Evolutionary conservation across 2,113 vertebrate genomes (phyloP).

Genomic region (Melanostigma gelatinosum): DNA sequence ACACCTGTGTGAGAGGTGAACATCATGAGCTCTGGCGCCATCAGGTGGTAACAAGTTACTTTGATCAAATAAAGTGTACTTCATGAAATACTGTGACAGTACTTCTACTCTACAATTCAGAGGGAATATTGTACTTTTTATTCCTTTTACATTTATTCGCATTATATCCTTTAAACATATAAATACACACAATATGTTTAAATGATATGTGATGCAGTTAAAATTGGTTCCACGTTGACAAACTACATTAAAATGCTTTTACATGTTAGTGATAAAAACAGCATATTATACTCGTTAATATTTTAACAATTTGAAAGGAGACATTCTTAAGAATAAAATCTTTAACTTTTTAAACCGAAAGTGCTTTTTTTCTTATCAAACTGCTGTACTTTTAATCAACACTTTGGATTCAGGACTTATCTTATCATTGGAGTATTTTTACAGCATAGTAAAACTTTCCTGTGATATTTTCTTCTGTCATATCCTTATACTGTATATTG

Average conservation of each 20-base stretch:
- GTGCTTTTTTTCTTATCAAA: not conserved
- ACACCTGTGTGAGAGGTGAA: not conserved
- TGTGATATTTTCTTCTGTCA: too few species aligned
- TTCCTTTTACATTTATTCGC: not conserved
- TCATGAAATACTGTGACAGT: not conserved
- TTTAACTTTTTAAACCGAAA: not conserved
- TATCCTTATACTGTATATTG: too few species aligned
- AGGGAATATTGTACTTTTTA: not conserved
- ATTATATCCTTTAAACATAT: not conserved
- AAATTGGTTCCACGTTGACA: not conserved
- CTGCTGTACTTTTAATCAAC: not conserved
- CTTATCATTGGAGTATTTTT: not conserved
- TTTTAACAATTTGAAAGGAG: not conserved
- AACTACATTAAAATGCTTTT: not conserved
- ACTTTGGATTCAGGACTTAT: not conserved
- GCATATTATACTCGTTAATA: too few species aligned
- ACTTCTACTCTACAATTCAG: not conserved
- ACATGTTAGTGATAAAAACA: not conserved
- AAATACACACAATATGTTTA: not conserved
- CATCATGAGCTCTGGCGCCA: not conserved
- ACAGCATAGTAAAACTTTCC: too few species aligned
- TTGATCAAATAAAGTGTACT: not conserved
- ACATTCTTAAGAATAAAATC: not conserved
- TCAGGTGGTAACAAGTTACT: conserved; percentile 1
- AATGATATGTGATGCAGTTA: not conserved